phyloP scores from a whole-genome alignment of 2,888 invertebrate genomes.

The Microctonus hyperodae region DNA sequence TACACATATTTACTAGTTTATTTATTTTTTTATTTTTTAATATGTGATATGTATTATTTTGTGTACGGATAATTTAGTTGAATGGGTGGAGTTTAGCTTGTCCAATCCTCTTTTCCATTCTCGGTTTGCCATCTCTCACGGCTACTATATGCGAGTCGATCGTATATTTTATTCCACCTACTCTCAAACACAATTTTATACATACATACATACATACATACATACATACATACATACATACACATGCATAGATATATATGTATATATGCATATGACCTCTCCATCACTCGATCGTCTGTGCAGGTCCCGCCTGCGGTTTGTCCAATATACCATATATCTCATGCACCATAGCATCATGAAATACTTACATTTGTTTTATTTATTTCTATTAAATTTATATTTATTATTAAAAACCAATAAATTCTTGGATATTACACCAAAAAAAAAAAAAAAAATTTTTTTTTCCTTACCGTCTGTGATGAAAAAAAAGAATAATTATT shows the following conservation, averaged over 20 bases:
- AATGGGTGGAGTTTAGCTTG: conserved; percentile 61
- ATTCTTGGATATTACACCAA: too few relatives aligned
- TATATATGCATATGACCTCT: conserved; percentile 32
- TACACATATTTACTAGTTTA: too few relatives aligned
- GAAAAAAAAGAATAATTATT: too few relatives aligned
- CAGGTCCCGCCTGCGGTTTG: conserved; percentile 38
- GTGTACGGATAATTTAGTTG: too few relatives aligned
- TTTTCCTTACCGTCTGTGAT: too few relatives aligned
- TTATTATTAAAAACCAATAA: too few relatives aligned
- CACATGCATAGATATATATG: neutral
- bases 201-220: conserved; percentile 20
- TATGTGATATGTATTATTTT: neutral
- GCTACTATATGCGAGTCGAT: too few relatives aligned
- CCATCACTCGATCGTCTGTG: conserved; percentile 32
- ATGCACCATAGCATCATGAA: conserved; percentile 9
- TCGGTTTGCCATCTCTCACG: conserved; percentile 22
- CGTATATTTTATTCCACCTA: conserved; percentile 12
- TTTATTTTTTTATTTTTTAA: neutral
- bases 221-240: conserved; percentile 22
- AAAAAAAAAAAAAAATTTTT: too few relatives aligned
- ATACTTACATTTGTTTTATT: conserved; percentile 19
- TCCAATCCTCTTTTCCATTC: conserved; percentile 55
- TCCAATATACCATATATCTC: neutral
- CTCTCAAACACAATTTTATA: neutral
- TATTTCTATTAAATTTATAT: too few relatives aligned